Percentiles rank a stretch among this genome's conserved stretches.
Evolutionary conservation across 1,140 invertebrate species (phyloP).

Genomic region (Adelges cooleyi): DNA sequence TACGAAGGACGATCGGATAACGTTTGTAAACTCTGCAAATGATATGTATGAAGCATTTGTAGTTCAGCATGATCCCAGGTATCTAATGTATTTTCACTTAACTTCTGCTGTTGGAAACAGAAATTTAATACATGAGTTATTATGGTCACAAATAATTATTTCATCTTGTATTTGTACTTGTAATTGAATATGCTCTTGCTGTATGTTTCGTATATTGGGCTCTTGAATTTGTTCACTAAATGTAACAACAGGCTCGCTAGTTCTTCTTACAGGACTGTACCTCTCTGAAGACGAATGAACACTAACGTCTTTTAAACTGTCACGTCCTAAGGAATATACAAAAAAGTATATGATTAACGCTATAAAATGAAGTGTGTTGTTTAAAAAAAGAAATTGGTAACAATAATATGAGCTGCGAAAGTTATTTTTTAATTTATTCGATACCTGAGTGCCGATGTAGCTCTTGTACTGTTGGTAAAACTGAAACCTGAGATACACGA

Average conservation of each 20-base stretch:
- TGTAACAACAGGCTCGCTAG: constrained; percentile 53
- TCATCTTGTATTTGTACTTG: constrained; percentile 26
- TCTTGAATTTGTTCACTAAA: constrained; percentile 16
- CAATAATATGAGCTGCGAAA: too few species aligned
- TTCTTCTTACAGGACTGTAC: constrained; percentile 79
- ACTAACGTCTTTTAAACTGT: constrained; percentile 45
- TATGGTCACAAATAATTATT: not conserved
- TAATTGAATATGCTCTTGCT: constrained; percentile 54
- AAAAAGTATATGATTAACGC: too few species aligned
- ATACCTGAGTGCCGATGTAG: constrained; percentile 17
- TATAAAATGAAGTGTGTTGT: too few species aligned
- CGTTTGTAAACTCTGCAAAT: constrained; percentile 24
- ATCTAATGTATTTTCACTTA: constrained; percentile 26
- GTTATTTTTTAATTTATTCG: constrained; percentile 4
- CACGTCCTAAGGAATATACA: constrained; percentile 33
- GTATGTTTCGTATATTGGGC: constrained; percentile 36
- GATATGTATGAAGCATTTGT: constrained; percentile 30
- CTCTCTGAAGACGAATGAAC: constrained; percentile 54
- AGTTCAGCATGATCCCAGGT: constrained; percentile 15
- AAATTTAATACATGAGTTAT: not conserved
- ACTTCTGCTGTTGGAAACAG: constrained; percentile 19
- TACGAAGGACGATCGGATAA: not conserved
- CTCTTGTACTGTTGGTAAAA: constrained; percentile 46
- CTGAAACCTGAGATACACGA: constrained; percentile 32
- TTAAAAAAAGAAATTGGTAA: too few species aligned